A percentile compares a stretch with the other conserved stretches of the same genome.
Evolutionary conservation across 2,888 invertebrate species (phyloP).

Genomic region (Xanthostigma xanthostigma): DNA sequence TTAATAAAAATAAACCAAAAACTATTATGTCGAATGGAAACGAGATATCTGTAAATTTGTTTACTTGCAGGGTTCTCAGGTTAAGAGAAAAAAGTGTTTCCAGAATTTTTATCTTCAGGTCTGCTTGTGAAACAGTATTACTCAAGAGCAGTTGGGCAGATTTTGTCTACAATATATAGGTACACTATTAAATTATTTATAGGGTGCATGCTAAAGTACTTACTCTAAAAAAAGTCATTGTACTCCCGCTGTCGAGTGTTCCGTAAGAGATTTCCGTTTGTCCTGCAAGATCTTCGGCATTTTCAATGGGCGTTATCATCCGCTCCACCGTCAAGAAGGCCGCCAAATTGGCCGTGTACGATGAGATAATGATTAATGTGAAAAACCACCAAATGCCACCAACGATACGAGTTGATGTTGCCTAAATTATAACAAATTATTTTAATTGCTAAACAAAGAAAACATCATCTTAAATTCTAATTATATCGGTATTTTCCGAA

Average conservation of each 20-base stretch:
- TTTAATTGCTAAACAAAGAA: too few relatives aligned
- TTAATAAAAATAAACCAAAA: too few relatives aligned
- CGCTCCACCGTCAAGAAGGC: slow-evolving; percentile 82
- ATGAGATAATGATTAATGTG: slow-evolving; percentile 77
- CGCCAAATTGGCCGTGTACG: slow-evolving; percentile 83
- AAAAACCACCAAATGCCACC: slow-evolving; percentile 89
- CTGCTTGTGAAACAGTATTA: too few relatives aligned
- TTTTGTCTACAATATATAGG: too few relatives aligned
- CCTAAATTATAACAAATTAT: slow-evolving; percentile 24
- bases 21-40: too few relatives aligned
- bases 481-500: not conserved
- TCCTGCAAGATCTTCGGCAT: slow-evolving; percentile 65
- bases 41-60: too few relatives aligned
- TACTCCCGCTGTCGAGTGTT: slow-evolving; percentile 67
- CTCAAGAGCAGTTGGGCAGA: too few relatives aligned
- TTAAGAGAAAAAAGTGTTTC: too few relatives aligned
- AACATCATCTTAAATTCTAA: too few relatives aligned
- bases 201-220: slow-evolving; percentile 17
- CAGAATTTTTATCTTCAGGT: too few relatives aligned
- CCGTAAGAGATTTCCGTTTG: slow-evolving; percentile 78
- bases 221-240: slow-evolving; percentile 78
- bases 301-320: slow-evolving; percentile 76
- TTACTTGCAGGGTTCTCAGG: too few relatives aligned
- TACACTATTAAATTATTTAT: too few relatives aligned
- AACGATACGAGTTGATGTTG: slow-evolving; percentile 62